A percentile compares a stretch with the other conserved stretches of the same genome.
These are phyloP conservation scores for Caenorhabditis briggsae DNA, from an alignment of 1,140 invertebrate genomes.

Conservation along the genomic window DNA sequence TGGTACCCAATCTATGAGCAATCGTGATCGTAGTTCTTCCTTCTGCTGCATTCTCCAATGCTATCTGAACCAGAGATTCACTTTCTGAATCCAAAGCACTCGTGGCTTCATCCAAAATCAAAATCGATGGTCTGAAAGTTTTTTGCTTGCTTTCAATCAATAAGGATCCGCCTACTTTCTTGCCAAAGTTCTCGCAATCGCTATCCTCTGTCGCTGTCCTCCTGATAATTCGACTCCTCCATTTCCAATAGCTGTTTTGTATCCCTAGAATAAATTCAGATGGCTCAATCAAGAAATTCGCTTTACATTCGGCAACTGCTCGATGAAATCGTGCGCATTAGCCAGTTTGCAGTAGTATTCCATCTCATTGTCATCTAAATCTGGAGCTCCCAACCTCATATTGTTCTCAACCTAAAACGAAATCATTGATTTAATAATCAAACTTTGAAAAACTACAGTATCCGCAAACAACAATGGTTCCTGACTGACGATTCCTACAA, in stretches of 20 bases:
- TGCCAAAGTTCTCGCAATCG: constrained; percentile 19
- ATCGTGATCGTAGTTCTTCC: constrained; percentile 15
- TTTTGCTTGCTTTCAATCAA: neutral
- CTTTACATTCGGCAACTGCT: neutral
- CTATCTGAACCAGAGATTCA: constrained; percentile 16
- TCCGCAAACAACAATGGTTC: neutral
- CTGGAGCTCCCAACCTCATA: neutral
- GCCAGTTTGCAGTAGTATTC: neutral
- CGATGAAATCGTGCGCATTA: constrained; percentile 30
- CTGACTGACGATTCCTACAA: neutral
- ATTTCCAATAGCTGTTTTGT: constrained; percentile 4
- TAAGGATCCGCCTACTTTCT: neutral
- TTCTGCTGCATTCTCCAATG: neutral
- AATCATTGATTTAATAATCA: neutral
- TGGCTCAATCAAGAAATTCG: no score
- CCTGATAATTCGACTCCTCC: constrained; percentile 35
- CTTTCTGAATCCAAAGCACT: constrained; percentile 21
- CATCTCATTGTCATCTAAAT: neutral
- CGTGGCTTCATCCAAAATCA: constrained; percentile 29
- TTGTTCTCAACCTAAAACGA: neutral
- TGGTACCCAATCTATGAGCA: constrained; percentile 29
- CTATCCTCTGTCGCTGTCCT: constrained; percentile 24
- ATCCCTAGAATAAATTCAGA: neutral
- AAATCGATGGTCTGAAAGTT: neutral
- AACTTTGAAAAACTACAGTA: neutral